Evolutionary conservation across 1,140 invertebrate species (phyloP), one percentile per base, ranked within the genome.

Genomic region (Halictus rubicundus): DNA sequence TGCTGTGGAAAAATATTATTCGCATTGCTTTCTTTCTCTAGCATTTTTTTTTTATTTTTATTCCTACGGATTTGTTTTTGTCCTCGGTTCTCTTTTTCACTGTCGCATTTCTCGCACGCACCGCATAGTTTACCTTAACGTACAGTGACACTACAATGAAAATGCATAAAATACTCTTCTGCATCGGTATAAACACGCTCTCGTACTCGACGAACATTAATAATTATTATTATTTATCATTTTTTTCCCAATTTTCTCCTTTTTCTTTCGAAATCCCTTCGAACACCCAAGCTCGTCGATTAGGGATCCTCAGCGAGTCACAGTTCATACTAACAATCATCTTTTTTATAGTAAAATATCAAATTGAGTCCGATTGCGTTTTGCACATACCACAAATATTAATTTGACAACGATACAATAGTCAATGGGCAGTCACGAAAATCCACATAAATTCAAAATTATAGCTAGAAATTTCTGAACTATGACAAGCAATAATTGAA

Each of bases 1-100:
- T 86, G 73, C 76, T 86, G 85, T 89, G 88, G 85, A 90, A 89
- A 90, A 88, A 89, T 90, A 89, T 83, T 78, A 68, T 79, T 52
- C 65, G 46, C 74, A 68, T 68, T 86, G 75, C 68, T 74, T n/a
- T 52, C 16, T 52, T 52, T 52, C 42, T 46, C 49, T 52, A 52
- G 5, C 49, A 52, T 21, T 21, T 21, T 19, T 21, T 85, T 65
- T 85, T 42, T 71, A 66, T 66, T 60, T 72, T 75, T 25, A 23
- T 49, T 68, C 39, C 37, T 72, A 68, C 64, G 49, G 32, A n/a
- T n/a, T n/a, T 32, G 3, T 46, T 46, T 46, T 46, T 46, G 42
- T 46, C 42, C 12, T 46, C 49, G 49, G 49, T 49, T 74, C 74
- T 84, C 68, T 64, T 52, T 76, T 66, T 68, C 59, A 27, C 46